Evolutionary conservation across 2,113 vertebrate species (phyloP).

Genomic region (Canis aureus): DNA sequence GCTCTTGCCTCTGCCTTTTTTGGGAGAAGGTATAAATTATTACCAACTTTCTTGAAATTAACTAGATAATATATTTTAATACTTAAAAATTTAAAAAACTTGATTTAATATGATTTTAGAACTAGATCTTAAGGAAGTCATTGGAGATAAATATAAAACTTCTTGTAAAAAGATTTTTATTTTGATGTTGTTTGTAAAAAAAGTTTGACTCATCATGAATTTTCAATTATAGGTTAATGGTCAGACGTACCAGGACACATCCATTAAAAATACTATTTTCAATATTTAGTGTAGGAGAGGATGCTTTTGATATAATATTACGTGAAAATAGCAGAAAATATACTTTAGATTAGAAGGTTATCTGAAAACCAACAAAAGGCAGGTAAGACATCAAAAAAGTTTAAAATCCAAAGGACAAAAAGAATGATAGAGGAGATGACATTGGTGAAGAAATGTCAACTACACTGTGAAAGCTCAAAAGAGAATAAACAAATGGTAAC

Average conservation of each 20-base stretch:
- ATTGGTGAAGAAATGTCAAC: slow-evolving; percentile 42
- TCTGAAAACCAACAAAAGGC: background rate
- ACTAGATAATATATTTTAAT: background rate
- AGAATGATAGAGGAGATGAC: slow-evolving; percentile 35
- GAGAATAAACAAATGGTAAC: slow-evolving; percentile 51
- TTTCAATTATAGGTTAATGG: background rate
- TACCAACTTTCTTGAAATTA: background rate
- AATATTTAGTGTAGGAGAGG: background rate
- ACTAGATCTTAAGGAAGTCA: background rate
- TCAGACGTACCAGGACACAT: background rate
- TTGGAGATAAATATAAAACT: background rate
- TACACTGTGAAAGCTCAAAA: slow-evolving; percentile 50
- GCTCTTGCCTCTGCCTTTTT: background rate
- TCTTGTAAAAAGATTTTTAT: background rate
- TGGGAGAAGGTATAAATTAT: background rate
- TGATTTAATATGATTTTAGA: background rate
- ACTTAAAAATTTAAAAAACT: background rate
- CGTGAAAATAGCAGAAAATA: slow-evolving; percentile 6
- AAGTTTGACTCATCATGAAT: background rate
- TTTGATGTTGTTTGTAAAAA: background rate
- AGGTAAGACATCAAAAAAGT: slow-evolving; percentile 16
- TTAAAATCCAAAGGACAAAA: slow-evolving; percentile 54
- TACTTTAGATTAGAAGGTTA: slow-evolving; percentile 42
- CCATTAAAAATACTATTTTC: background rate
- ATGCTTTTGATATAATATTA: slow-evolving; percentile 16